Evolutionary conservation across 2,113 vertebrate species (phyloP), one percentile per base, ranked within the genome.

Genomic region (Synchiropus splendidus): DNA sequence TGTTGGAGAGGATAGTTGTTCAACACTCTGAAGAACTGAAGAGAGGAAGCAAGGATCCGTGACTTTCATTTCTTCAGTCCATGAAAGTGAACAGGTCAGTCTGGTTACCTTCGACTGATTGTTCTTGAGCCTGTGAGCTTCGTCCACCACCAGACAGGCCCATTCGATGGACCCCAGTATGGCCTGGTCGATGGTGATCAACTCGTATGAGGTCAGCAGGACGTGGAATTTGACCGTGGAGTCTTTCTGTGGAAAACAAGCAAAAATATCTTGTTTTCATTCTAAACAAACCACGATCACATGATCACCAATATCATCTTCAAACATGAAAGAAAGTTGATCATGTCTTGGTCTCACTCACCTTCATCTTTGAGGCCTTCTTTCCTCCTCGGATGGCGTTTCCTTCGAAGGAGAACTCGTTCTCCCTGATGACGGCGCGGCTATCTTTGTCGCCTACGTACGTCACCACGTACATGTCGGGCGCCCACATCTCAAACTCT

Each of bases 401-500:
- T 61, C 90, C 92, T 66, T 98, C 94, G 53, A 97, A 97, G 38
- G 91, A 92, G 79, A 98, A 98, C 72, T 98, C 94, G 12, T 97
- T 96, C 58, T 98, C 93, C 36, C 94, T 83, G 76, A 96, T 97
- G 56, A 98, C 94, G 12, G 93, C 92, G 31, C 94, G 87, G 76
- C 94, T 97, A 79, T 98, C 93, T 67, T 97, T 97, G 68, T 98
- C 94, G 0, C 94, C 94, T 0, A 97, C 87, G 0, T 98, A 98
- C 6, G 93, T 98, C 44, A 98, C 94, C 38, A 98, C 94, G 1
- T 97, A 98, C 90, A 98, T 92, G 67, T 97, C 94, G 1, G 94
- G 94, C 6, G 94, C 94, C 94, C 94, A 98, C 92, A 97, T 88
- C 77, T 98, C 93, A 80, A 98, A 98, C 76, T 98, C 94, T 45